Evolutionary conservation across 1,140 invertebrate genomes (phyloP), one percentile per base, ranked within the genome.

Genomic region (Neoseiulus cucumeris): DNA sequence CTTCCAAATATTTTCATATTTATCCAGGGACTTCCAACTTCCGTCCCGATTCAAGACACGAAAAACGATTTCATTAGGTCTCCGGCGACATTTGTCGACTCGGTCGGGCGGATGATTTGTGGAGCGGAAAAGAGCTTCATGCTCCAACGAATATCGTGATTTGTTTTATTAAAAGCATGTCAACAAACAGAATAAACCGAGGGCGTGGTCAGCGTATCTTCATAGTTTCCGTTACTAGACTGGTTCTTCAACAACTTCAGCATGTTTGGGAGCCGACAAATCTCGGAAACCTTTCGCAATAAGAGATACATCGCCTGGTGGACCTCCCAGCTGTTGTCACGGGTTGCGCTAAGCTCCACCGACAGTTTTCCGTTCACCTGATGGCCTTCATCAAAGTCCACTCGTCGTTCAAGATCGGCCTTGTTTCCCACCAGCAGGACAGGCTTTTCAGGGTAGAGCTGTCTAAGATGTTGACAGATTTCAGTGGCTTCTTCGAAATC

Each of bases 271-370:
- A 29, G 25, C 25, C 14, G 25, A 14, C 4, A 17, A 17, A 59
- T 59, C 51, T 59, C 51, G 2, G 51, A 59, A 17, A 59, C 51
- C 51, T 33, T 25, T 25, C 51, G 51, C 14, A 59, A 20, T 14
- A 59, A 33, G 17, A 17, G 51, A 25, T 59, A 59, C 51, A 59
- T 59, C 17, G 51, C 51, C 51, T 59, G 51, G 22, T 59, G 51
- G 51, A 59, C 51, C 22, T 59, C 51, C 51, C 51, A 59, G 22
- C 51, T 59, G 14, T 33, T 33, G 14, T 29, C 22, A 25, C 22
- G 51, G 33, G 51, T 20, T 33, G 22, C 1, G 22, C 51, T 59
- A 14, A 59, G 25, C 51, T 59, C 51, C 14, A 33, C 51, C 14
- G 33, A 59, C 4, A 59, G 22, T 2, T 17, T 2, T 17, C 51